Percentiles rank a stretch among this genome's conserved stretches.
Evolutionary conservation across 2,113 vertebrate genomes (phyloP).

Genomic region (Prolemur simus): DNA sequence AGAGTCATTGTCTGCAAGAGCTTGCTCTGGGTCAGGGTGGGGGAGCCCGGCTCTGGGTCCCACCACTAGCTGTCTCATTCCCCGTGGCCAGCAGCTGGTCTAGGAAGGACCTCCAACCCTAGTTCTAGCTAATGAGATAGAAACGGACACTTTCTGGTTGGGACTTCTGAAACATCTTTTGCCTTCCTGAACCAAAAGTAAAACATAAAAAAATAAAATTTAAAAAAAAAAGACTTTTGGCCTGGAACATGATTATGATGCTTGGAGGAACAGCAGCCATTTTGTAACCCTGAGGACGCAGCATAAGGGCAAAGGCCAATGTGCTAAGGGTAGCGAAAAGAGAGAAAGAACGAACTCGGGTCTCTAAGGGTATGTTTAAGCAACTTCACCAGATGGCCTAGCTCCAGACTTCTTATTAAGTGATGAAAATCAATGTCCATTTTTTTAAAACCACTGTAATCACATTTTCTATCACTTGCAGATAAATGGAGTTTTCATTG

Average conservation of each 20-base stretch:
- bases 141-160: background rate
- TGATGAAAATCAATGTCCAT: background rate
- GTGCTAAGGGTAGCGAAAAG: background rate
- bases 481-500: background rate
- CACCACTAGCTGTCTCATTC: background rate
- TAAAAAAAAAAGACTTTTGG: background rate
- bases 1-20: background rate
- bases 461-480: background rate
- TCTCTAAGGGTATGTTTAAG: background rate
- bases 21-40: background rate
- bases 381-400: background rate
- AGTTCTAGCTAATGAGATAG: background rate
- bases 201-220: background rate
- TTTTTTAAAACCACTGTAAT: background rate
- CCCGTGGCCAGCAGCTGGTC: background rate
- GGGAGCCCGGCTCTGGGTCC: background rate
- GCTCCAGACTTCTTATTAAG: background rate
- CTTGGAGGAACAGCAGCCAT: background rate
- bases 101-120: background rate
- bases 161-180: background rate
- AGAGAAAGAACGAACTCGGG: background rate
- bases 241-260: background rate
- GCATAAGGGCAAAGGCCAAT: background rate
- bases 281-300: background rate
- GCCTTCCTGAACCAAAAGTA: background rate